phyloP scores from a whole-genome alignment of 2,113 vertebrate species.

The Engystomops pustulosus region DNA sequence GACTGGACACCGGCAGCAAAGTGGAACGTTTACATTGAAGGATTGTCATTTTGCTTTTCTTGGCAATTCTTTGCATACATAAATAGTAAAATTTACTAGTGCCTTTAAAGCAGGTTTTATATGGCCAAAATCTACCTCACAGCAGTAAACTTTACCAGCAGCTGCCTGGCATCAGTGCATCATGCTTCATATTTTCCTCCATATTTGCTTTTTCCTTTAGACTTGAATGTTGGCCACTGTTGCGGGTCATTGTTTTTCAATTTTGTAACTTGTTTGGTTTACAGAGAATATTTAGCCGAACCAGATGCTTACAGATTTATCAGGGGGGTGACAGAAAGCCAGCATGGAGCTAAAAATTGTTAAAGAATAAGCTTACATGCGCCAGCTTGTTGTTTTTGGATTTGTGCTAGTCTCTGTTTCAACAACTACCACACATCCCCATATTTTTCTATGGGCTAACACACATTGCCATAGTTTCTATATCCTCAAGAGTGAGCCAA shows the following conservation, averaged over 20 bases:
- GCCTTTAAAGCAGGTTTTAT: not conserved
- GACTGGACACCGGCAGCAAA: not conserved
- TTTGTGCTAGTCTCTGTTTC: too few relatives aligned
- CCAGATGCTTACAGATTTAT: not conserved
- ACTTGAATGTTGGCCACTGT: not conserved
- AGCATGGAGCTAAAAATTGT: too few relatives aligned
- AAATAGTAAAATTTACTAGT: not conserved
- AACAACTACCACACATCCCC: too few relatives aligned
- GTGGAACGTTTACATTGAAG: constrained; percentile 35
- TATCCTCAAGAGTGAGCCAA: too few relatives aligned
- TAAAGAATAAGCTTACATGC: too few relatives aligned
- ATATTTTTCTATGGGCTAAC: too few relatives aligned
- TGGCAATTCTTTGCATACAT: not conserved
- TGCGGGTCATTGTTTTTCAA: not conserved
- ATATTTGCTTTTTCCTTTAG: not conserved
- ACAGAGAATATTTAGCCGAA: not conserved
- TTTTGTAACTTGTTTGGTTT: not conserved
- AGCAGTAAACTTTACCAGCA: not conserved
- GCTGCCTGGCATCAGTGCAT: not conserved
- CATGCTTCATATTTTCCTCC: not conserved
- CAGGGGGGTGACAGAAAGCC: too few relatives aligned
- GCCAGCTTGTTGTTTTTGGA: too few relatives aligned
- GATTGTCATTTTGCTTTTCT: constrained; percentile 37
- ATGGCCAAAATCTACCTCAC: not conserved
- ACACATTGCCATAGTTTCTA: too few relatives aligned